Conservation (phyloP, 2,797 vertebrate genomes). For the Clamator glandarius region DNA sequence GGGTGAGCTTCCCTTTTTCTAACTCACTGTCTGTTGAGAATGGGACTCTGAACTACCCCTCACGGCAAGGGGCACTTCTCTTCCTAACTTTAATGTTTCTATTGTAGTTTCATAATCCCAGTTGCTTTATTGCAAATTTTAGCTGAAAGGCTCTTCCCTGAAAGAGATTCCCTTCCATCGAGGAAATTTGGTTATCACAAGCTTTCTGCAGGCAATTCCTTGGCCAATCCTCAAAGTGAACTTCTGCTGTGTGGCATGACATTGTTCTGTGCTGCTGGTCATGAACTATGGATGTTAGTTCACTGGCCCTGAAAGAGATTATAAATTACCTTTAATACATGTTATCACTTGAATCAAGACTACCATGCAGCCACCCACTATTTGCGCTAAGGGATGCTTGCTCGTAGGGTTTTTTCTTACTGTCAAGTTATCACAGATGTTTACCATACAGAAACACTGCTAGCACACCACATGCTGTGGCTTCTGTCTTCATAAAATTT, state of each 20-base stretch:
- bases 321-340: neutral
- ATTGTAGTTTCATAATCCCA: neutral
- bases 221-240: neutral
- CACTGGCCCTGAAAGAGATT: neutral
- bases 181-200: neutral
- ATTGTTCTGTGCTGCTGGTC: accelerated
- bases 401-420: neutral
- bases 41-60: neutral
- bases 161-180: no score
- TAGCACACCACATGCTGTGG: accelerated
- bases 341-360: neutral
- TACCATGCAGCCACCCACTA: neutral
- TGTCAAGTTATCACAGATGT: neutral
- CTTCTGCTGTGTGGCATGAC: neutral
- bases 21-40: neutral
- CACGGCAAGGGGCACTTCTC: neutral
- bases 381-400: neutral
- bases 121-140: neutral
- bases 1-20: neutral
- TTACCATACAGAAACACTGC: accelerated
- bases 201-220: accelerated
- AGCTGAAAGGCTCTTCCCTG: neutral
- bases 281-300: accelerated
- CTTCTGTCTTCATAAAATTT: neutral
- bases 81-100: neutral